Evolutionary conservation across 2,113 vertebrate genomes (phyloP).

Genomic region (Prietella phreatophila): DNA sequence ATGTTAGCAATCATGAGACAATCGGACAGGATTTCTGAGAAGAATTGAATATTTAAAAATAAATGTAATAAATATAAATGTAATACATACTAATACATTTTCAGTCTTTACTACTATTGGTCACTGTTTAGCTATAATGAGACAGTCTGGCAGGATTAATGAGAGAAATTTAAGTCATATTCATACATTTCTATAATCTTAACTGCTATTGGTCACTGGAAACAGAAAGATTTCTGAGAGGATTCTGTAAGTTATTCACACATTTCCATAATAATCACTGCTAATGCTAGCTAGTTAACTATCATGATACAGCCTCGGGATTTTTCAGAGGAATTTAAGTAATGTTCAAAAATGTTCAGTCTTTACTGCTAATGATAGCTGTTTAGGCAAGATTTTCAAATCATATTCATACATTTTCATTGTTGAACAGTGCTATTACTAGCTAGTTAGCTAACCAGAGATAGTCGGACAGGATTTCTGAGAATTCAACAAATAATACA

Average conservation of each 20-base stretch:
- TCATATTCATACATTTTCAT: no score
- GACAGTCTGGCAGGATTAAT: background rate
- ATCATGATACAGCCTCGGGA: background rate
- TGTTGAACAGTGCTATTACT: background rate
- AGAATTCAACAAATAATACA: background rate
- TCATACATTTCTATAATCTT: background rate
- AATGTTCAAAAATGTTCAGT: background rate
- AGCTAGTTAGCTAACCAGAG: background rate
- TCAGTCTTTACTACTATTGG: background rate
- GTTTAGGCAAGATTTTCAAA: background rate
- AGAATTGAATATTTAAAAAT: background rate
- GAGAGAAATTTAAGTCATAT: no score
- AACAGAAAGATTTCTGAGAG: background rate
- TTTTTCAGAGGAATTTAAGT: background rate
- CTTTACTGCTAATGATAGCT: background rate
- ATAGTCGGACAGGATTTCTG: background rate
- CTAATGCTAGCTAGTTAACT: background rate
- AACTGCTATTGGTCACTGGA: background rate
- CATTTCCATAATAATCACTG: background rate
- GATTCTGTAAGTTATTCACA: background rate
- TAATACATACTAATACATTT: background rate
- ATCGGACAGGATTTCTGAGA: background rate
- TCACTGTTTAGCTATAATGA: background rate
- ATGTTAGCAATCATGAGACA: background rate
- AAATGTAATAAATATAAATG: background rate